Conservation (phyloP, 2,888 invertebrate genomes). For the Platycheirus albimanus region DNA sequence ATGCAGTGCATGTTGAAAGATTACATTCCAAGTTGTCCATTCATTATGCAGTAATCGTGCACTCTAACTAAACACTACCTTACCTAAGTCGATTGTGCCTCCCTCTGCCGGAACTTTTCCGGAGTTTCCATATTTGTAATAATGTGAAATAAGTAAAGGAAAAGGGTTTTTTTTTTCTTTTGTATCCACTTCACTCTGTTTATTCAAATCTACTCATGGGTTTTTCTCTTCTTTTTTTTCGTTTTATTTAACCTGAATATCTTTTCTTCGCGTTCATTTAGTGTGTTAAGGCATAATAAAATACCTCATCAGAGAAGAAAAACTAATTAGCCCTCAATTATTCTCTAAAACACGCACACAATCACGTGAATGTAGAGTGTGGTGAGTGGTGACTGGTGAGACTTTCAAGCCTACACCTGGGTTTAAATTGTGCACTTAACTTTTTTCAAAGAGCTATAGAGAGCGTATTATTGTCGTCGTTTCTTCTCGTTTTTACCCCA, state of each 20-base stretch:
- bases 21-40: constrained; percentile 35
- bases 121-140: constrained; percentile 19
- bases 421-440: constrained; percentile 55
- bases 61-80: constrained; percentile 24
- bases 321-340: constrained; percentile 67
- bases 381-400: too few species aligned
- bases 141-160: neutral
- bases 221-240: constrained; percentile 10
- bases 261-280: neutral
- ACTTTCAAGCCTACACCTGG: constrained; percentile 45
- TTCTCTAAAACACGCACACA: constrained; percentile 41
- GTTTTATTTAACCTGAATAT: neutral
- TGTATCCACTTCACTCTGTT: constrained; percentile 15
- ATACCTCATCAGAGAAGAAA: constrained; percentile 45
- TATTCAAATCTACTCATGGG: constrained; percentile 35
- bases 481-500: neutral
- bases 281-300: constrained; percentile 39
- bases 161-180: constrained; percentile 33
- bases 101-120: constrained; percentile 9
- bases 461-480: neutral
- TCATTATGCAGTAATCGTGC: constrained; percentile 56
- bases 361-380: neutral
- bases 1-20: constrained; percentile 12
- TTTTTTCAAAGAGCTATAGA: constrained; percentile 38
- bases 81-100: neutral